phyloP scores from a whole-genome alignment of 1,140 invertebrate genomes.

The Drosophila sp. region DNA sequence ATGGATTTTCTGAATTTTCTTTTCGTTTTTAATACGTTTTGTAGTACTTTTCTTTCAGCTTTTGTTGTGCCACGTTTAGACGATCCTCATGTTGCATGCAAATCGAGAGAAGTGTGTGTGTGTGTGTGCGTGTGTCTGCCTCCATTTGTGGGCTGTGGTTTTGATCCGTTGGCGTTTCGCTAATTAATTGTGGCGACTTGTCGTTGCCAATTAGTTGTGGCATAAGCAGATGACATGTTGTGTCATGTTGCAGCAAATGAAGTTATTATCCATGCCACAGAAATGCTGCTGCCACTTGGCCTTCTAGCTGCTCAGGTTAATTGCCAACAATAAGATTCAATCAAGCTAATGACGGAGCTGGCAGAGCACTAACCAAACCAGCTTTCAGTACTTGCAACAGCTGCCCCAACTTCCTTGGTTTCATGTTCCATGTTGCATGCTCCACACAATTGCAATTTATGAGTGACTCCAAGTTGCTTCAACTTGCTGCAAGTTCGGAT shows the following conservation, averaged over 20 bases:
- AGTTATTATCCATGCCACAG: slow-evolving; percentile 61
- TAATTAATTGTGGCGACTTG: slow-evolving; percentile 77
- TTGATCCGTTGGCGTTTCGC: slow-evolving; percentile 61
- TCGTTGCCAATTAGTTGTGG: slow-evolving; percentile 70
- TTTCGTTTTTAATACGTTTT: not conserved
- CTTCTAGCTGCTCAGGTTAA: slow-evolving; percentile 73
- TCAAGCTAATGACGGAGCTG: slow-evolving; percentile 78
- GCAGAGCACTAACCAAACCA: slow-evolving; percentile 34
- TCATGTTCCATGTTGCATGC: slow-evolving; percentile 11
- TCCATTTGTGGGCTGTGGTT: slow-evolving; percentile 16
- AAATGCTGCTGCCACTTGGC: slow-evolving; percentile 53
- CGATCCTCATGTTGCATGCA: slow-evolving; percentile 49
- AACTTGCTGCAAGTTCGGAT: slow-evolving; percentile 12
- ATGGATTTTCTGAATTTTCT: slow-evolving; percentile 44
- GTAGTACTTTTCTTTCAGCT: too few relatives aligned
- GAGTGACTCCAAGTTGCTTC: slow-evolving; percentile 42
- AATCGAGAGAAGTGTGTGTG: slow-evolving; percentile 43
- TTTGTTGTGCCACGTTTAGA: slow-evolving; percentile 21
- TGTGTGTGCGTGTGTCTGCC: not conserved
- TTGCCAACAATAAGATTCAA: slow-evolving; percentile 83
- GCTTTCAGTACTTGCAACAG: slow-evolving; percentile 29
- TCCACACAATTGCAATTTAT: slow-evolving; percentile 75
- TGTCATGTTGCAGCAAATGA: slow-evolving; percentile 72
- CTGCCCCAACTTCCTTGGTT: slow-evolving; percentile 17
- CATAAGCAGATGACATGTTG: slow-evolving; percentile 72